Conservation (phyloP, 2,113 vertebrate genomes). For the Buteo buteo region DNA sequence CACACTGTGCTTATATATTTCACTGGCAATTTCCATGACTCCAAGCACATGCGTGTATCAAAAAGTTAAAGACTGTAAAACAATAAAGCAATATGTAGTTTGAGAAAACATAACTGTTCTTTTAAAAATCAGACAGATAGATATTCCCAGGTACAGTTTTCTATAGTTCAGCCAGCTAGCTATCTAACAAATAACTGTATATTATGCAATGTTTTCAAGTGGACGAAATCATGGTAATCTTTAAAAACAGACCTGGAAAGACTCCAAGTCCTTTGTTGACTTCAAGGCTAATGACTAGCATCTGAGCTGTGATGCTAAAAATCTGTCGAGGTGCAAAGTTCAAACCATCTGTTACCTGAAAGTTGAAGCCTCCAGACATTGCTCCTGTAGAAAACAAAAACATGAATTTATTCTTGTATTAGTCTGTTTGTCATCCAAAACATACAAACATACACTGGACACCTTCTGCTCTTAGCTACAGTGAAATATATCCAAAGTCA, state of each 20-base stretch:
- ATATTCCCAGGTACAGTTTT: neutral
- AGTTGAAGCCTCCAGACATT: conserved; percentile 88
- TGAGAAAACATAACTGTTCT: neutral
- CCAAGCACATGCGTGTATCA: rapidly evolving
- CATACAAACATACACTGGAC: neutral
- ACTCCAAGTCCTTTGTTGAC: conserved; percentile 78
- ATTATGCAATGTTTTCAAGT: neutral
- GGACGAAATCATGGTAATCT: neutral
- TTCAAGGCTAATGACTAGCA: conserved; percentile 77
- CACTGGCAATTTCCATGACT: neutral
- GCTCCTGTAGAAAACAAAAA: conserved; percentile 74
- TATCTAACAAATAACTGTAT: neutral
- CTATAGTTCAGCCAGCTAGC: neutral
- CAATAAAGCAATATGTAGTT: neutral
- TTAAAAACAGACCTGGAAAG: conserved; percentile 83
- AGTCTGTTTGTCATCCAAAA: neutral
- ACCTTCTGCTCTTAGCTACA: neutral
- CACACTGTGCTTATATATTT: neutral
- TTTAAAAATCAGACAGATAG: neutral
- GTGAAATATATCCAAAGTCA: neutral
- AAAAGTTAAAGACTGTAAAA: neutral
- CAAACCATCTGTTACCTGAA: conserved; percentile 89
- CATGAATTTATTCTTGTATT: neutral
- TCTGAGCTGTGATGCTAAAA: conserved; percentile 85
- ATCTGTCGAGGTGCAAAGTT: conserved; percentile 86